Evolutionary conservation across 2,113 vertebrate species (phyloP).

Genomic region (Chrysemys picta): DNA sequence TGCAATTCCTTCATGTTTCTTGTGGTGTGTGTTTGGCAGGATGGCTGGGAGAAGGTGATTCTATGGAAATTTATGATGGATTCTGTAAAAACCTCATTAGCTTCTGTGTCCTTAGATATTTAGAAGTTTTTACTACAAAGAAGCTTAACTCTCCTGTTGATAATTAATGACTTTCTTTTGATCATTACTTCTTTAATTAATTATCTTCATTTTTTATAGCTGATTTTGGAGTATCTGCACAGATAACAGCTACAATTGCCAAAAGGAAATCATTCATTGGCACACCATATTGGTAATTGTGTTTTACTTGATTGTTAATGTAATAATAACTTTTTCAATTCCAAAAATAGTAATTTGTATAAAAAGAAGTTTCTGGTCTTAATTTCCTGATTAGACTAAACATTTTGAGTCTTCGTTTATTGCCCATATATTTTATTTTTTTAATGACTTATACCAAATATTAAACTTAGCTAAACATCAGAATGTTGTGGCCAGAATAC

Average conservation of each 20-base stretch:
- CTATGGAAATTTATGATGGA: neutral
- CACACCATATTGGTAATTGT: slow-evolving; percentile 96
- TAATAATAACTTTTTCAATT: neutral
- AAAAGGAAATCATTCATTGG: slow-evolving; percentile 99
- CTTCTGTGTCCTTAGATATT: neutral
- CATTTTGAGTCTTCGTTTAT: neutral
- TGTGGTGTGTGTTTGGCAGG: neutral
- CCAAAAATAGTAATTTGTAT: neutral
- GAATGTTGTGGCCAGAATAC: neutral
- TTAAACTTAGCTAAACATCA: neutral
- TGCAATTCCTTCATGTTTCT: neutral
- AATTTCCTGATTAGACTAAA: neutral
- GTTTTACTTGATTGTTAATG: slow-evolving; percentile 44
- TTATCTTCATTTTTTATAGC: slow-evolving; percentile 75
- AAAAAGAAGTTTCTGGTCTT: neutral
- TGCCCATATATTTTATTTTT: neutral
- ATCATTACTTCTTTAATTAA: slow-evolving; percentile 17
- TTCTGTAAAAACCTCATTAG: neutral
- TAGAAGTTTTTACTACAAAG: neutral
- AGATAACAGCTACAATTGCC: slow-evolving; percentile 98
- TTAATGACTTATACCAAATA: neutral
- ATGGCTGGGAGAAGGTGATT: neutral
- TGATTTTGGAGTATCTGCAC: slow-evolving; percentile 98
- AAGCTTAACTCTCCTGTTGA: neutral
- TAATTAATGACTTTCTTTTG: neutral